Evolutionary conservation across 2,797 vertebrate species (phyloP).

Genomic region (Gadopsis bispinosus): DNA sequence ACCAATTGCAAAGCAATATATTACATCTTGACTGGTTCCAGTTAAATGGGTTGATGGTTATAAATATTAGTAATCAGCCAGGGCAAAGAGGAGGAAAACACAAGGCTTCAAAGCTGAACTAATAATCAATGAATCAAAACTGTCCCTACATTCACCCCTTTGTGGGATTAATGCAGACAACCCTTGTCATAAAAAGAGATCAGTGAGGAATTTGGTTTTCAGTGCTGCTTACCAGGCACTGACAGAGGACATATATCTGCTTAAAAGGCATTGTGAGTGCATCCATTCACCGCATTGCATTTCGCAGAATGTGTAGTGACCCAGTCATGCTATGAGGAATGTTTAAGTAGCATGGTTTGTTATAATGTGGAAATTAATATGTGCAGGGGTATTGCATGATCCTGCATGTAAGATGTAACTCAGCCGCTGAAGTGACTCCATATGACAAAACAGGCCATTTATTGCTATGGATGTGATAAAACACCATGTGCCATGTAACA

Average conservation of each 20-base stretch:
- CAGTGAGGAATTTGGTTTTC: slow-evolving; percentile 70
- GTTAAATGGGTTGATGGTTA: slow-evolving; percentile 85
- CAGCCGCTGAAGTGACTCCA: background rate
- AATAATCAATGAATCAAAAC: slow-evolving; percentile 85
- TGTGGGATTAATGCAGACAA: slow-evolving; percentile 67
- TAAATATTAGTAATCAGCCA: slow-evolving; percentile 87
- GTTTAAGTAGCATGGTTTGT: slow-evolving; percentile 26
- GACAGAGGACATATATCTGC: slow-evolving; percentile 72
- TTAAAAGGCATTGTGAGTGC: slow-evolving; percentile 50
- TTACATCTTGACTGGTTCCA: slow-evolving; percentile 69
- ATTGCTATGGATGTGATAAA: slow-evolving; percentile 20
- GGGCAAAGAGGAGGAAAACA: slow-evolving; percentile 66
- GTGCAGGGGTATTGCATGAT: background rate
- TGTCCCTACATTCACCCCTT: slow-evolving; percentile 84
- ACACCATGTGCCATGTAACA: background rate
- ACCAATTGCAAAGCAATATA: slow-evolving; percentile 82
- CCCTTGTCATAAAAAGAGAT: slow-evolving; percentile 73
- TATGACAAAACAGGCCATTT: slow-evolving; percentile 25
- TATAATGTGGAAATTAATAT: slow-evolving; percentile 29
- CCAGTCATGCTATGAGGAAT: slow-evolving; percentile 18
- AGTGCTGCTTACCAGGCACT: slow-evolving; percentile 58
- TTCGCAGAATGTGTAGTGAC: slow-evolving; percentile 20
- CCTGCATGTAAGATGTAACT: slow-evolving; percentile 34
- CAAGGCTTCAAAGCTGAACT: slow-evolving; percentile 81
- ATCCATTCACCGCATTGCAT: slow-evolving; percentile 15